Evolutionary conservation across 2,113 vertebrate genomes (phyloP).

Genomic region (Centropus unirufus): DNA sequence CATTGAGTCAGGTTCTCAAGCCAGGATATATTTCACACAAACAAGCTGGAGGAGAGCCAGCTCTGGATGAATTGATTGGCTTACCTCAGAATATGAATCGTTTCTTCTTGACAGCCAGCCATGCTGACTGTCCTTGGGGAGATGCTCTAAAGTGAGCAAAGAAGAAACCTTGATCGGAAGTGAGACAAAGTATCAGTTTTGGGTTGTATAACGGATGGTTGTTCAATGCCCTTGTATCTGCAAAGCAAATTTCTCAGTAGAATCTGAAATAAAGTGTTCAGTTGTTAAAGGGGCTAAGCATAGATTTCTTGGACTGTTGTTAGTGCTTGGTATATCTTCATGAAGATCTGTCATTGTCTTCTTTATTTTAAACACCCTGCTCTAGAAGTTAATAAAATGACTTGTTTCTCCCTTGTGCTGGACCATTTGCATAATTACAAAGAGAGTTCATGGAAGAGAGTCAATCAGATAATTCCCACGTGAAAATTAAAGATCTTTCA

Average conservation of each 20-base stretch:
- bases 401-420: slow-evolving; percentile 34
- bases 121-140: neutral
- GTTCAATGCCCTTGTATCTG: neutral
- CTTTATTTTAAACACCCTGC: slow-evolving; percentile 35
- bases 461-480: slow-evolving; percentile 66
- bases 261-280: slow-evolving; percentile 4
- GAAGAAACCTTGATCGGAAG: neutral
- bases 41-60: neutral
- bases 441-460: slow-evolving; percentile 47
- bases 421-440: slow-evolving; percentile 62
- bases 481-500: slow-evolving; percentile 66
- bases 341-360: neutral
- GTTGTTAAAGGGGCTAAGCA: neutral
- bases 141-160: neutral
- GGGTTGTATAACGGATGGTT: neutral
- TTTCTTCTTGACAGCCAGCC: neutral
- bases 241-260: neutral
- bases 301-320: neutral
- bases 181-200: neutral
- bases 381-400: slow-evolving; percentile 59
- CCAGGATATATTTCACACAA: neutral
- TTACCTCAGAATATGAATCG: neutral
- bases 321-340: neutral
- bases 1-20: neutral
- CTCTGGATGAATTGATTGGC: neutral